Conservation (phyloP, 2,797 vertebrate species). For the Chelidonichthys spinosus region DNA sequence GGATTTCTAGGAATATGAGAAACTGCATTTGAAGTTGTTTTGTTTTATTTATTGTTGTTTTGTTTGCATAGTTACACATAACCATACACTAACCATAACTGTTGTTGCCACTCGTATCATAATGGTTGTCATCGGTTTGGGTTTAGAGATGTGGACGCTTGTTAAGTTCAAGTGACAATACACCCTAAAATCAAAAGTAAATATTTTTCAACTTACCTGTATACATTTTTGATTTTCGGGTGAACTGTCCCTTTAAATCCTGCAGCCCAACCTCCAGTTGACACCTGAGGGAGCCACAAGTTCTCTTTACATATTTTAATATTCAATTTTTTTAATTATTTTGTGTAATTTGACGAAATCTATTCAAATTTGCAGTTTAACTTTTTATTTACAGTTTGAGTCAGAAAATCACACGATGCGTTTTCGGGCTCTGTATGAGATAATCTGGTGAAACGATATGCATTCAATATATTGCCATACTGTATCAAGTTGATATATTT, state of each 20-base stretch:
- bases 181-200: not conserved
- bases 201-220: not conserved
- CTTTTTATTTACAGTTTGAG: not conserved
- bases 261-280: no score
- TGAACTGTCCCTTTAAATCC: no score
- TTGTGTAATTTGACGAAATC: no score
- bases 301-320: no score
- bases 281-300: no score
- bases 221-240: no score
- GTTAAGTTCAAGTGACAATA: not conserved
- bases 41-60: slow-evolving; percentile 63
- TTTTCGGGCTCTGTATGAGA: no score
- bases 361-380: not conserved
- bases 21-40: slow-evolving; percentile 58
- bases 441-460: no score
- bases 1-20: slow-evolving; percentile 84
- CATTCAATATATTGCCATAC: no score
- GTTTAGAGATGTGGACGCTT: not conserved
- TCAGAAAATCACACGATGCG: no score
- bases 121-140: slow-evolving; percentile 1
- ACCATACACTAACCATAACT: slow-evolving; percentile 7
- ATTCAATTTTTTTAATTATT: no score
- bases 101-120: slow-evolving; percentile 2
- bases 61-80: slow-evolving; percentile 1
- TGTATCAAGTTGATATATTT: not conserved